A percentile compares a stretch with the other conserved stretches of the same genome.
Conservation (phyloP, 2,113 vertebrate species). For the Raja brachyura region DNA sequence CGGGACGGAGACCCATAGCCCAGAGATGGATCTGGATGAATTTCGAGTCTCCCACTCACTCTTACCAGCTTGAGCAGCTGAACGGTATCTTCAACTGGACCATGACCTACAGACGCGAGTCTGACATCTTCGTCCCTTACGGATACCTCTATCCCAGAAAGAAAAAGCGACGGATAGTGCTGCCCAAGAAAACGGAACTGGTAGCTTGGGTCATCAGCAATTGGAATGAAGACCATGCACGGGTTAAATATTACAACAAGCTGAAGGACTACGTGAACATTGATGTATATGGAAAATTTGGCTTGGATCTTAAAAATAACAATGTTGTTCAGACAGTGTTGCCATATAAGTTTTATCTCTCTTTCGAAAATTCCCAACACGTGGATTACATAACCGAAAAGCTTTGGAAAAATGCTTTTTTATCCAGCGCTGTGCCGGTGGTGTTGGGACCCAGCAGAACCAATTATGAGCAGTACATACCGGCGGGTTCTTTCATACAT, state of each 20-base stretch:
- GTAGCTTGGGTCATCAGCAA: slow-evolving; percentile 87
- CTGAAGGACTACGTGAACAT: slow-evolving; percentile 64
- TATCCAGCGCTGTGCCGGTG: slow-evolving; percentile 69
- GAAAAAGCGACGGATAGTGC: background rate
- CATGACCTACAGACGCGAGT: slow-evolving; percentile 72
- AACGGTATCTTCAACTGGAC: slow-evolving; percentile 77
- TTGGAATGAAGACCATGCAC: slow-evolving; percentile 71
- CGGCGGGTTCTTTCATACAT: slow-evolving; percentile 80
- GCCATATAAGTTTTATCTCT: slow-evolving; percentile 84
- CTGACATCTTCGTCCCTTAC: slow-evolving; percentile 80
- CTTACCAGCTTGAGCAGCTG: slow-evolving; percentile 51
- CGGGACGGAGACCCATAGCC: slow-evolving; percentile 48
- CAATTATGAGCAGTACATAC: slow-evolving; percentile 86
- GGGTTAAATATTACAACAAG: slow-evolving; percentile 69
- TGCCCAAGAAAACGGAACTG: slow-evolving; percentile 61
- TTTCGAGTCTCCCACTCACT: slow-evolving; percentile 81
- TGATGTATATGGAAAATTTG: slow-evolving; percentile 68
- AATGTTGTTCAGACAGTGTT: slow-evolving; percentile 59
- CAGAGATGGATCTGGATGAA: slow-evolving; percentile 96
- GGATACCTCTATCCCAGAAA: slow-evolving; percentile 60
- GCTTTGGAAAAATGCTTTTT: slow-evolving; percentile 79
- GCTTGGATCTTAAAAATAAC: slow-evolving; percentile 49
- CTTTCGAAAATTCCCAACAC: slow-evolving; percentile 88
- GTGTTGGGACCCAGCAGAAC: slow-evolving; percentile 73
- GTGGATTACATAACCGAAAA: slow-evolving; percentile 92